These are phyloP conservation scores for Todiramphus chloris DNA, from an alignment of 2,113 vertebrate genomes.

Conservation along the genomic window DNA sequence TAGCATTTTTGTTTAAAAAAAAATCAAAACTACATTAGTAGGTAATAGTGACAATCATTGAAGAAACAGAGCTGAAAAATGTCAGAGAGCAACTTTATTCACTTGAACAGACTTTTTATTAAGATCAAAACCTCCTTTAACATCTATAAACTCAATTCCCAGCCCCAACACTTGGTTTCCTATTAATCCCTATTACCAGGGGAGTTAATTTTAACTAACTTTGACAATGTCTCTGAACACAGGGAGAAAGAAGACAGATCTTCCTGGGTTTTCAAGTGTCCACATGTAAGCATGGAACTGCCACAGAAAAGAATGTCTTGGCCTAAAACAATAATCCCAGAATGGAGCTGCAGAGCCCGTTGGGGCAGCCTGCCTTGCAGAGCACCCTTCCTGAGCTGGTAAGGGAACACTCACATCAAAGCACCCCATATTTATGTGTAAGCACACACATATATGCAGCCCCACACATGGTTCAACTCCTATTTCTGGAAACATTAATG, in stretches of 20 bases:
- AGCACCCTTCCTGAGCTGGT: not conserved
- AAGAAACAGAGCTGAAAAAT: not conserved
- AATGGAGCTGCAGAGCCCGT: not conserved
- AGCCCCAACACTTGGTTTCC: not conserved
- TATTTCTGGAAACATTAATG: not conserved
- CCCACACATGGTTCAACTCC: accelerated
- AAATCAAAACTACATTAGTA: not conserved
- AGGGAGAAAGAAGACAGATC: not conserved
- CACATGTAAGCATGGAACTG: accelerated
- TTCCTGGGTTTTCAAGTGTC: not conserved
- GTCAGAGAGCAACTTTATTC: not conserved
- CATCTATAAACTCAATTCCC: not conserved
- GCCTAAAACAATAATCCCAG: not conserved
- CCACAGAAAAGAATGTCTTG: accelerated
- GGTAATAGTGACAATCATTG: accelerated
- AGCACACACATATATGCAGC: accelerated
- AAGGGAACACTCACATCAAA: accelerated
- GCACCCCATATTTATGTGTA: not conserved
- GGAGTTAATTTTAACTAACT: not conserved
- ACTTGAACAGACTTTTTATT: not conserved
- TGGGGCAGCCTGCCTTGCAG: not conserved
- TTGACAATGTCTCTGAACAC: no score
- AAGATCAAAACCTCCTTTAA: not conserved
- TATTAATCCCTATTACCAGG: accelerated
- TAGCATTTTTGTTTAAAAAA: not conserved